Conservation (phyloP, 1,140 invertebrate species). For the Diuraphis noxia region DNA sequence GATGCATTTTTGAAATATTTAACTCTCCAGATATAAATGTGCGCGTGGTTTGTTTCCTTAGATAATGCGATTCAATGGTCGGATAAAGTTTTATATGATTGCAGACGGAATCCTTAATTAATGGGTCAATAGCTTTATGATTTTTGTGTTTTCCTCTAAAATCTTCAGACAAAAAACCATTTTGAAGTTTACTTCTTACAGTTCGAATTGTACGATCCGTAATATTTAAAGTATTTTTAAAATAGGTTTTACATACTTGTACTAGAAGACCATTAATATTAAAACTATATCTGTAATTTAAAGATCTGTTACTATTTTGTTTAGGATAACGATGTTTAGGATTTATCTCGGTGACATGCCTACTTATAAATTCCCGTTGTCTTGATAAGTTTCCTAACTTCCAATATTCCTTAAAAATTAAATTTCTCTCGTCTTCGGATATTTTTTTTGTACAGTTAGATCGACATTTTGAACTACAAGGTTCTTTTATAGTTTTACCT, state of each 20-base stretch:
- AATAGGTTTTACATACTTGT: constrained; percentile 13
- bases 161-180: neutral
- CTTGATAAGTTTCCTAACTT: constrained; percentile 13
- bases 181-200: constrained; percentile 2
- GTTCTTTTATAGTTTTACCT: constrained; percentile 9
- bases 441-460: constrained; percentile 26
- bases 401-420: constrained; percentile 24
- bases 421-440: neutral
- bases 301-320: neutral
- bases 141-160: constrained; percentile 16
- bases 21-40: constrained; percentile 8
- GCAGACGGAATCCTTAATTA: neutral
- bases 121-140: neutral
- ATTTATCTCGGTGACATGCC: neutral
- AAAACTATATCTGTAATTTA: constrained; percentile 22
- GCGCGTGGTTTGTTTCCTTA: neutral
- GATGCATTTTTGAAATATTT: constrained; percentile 18
- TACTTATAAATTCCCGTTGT: constrained; percentile 2
- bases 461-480: constrained; percentile 21
- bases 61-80: neutral
- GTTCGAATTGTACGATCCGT: constrained; percentile 16
- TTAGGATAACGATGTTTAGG: constrained; percentile 9
- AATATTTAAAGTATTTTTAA: constrained; percentile 17
- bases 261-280: constrained; percentile 12
- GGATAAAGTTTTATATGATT: constrained; percentile 11